Conservation (phyloP, 2,888 invertebrate genomes). For the Ophraella communa region DNA sequence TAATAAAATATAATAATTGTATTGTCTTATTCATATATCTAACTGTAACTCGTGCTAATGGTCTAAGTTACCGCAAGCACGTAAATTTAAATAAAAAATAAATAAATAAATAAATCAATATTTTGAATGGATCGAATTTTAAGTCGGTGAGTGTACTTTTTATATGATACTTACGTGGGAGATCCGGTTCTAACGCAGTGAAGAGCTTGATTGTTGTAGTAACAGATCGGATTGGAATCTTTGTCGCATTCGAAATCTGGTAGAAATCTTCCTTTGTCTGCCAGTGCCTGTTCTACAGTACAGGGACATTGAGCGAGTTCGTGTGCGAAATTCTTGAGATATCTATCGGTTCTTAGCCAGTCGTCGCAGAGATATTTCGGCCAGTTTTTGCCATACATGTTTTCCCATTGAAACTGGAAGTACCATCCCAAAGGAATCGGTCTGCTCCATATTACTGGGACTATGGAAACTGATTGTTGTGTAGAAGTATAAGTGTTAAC, state of each 20-base stretch:
- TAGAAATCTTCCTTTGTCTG: constrained; percentile 91
- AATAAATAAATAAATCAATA: no score
- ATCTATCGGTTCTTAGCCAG: constrained; percentile 88
- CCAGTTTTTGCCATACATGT: constrained; percentile 82
- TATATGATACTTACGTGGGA: constrained; percentile 74
- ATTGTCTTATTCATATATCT: no score
- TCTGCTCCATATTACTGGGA: constrained; percentile 80
- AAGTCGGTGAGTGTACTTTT: no score
- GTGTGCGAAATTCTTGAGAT: constrained; percentile 82
- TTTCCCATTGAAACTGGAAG: constrained; percentile 88
- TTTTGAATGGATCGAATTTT: no score
- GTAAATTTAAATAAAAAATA: no score
- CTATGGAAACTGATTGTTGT: constrained; percentile 43
- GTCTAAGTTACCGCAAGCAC: no score
- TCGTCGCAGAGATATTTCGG: constrained; percentile 82
- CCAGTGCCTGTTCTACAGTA: constrained; percentile 84
- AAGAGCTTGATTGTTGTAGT: constrained; percentile 85
- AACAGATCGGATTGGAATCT: constrained; percentile 87
- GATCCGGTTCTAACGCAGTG: constrained; percentile 93
- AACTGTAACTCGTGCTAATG: no score
- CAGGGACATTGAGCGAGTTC: constrained; percentile 91
- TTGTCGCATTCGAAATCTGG: constrained; percentile 91
- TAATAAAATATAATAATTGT: no score
- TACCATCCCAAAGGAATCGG: constrained; percentile 95
- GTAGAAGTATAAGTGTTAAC: constrained; percentile 34